Evolutionary conservation across 2,113 vertebrate genomes (phyloP), one percentile per base, ranked within the genome.

Genomic region (Dipodomys ordii): DNA sequence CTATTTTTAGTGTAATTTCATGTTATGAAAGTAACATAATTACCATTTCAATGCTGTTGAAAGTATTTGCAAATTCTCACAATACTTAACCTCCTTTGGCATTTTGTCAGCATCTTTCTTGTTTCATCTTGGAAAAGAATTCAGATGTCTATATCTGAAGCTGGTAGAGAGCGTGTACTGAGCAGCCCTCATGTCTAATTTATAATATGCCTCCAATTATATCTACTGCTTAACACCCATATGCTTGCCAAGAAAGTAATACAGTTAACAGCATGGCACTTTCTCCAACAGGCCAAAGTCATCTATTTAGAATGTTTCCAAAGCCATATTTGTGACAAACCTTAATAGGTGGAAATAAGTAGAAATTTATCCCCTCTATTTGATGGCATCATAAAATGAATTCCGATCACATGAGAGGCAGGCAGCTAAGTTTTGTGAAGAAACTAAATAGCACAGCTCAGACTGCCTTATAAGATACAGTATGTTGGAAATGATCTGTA

Each of bases 161-260:
- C 35, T 83, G 84, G 57, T 91, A 68, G 73, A 73, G 53, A 57
- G 23, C 53, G 89, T 27, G 20, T 28, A 44, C 71, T 78, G 35
- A 78, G 25, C 73, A 65, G 46, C 9, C 25, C 62, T 96, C 87
- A 60, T 64, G n/a, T 80, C 82, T 94, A 90, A 95, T 90, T 92
- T 93, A 95, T 94, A 93, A 79, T 60, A 85, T 9, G 88, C 18
- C 30, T n/a, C 72, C 86, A 93, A 93, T 86, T 83, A 96, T 2
- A 20, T 53, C 87, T 95, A 79, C 78, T 39, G 74, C 39, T 82
- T 71, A 95, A 79, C 81, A 95, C 82, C 57, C 83, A 87, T 57
- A 65, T 3, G 64, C 84, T 91, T 95, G 95, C 82, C 88, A 95
- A 74, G 83, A 92, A 87, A 94, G 81, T 93, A 97, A 95, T 95